phyloP scores from a whole-genome alignment of 2,113 vertebrate genomes.

The Gymnocephalus cernua region DNA sequence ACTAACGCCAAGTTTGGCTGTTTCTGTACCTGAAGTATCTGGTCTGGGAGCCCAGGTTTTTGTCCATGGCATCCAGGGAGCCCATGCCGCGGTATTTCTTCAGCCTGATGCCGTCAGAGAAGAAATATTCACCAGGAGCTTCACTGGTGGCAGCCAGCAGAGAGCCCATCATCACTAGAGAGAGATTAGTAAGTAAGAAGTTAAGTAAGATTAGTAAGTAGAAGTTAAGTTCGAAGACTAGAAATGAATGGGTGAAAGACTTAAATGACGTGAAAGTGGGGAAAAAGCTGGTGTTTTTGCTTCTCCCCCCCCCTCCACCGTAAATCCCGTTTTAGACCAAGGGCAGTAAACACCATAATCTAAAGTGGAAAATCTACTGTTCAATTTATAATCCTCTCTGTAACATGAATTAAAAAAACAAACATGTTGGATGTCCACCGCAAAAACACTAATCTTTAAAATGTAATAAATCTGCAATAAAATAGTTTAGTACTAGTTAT shows the following conservation, averaged over 20 bases:
- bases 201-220: too few species aligned
- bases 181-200: background rate
- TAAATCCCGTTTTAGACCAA: background rate
- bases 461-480: background rate
- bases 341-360: background rate
- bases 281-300: background rate
- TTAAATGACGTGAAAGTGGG: background rate
- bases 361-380: background rate
- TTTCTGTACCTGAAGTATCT: constrained; percentile 94
- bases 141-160: constrained; percentile 96
- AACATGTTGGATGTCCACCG: background rate
- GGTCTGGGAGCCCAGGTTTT: constrained; percentile 96
- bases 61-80: constrained; percentile 98
- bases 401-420: background rate
- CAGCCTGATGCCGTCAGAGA: constrained; percentile 96
- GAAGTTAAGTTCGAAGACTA: background rate
- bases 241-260: background rate
- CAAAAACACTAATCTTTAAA: background rate
- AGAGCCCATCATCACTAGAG: constrained; percentile 97
- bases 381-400: background rate
- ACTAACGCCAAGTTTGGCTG: background rate
- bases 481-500: background rate
- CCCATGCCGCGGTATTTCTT: constrained; percentile 99
- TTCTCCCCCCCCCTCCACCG: background rate
- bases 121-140: constrained; percentile 97